phyloP scores from a whole-genome alignment of 53 echinoderm and acorn worm genomes.

The Henricia sp. region DNA sequence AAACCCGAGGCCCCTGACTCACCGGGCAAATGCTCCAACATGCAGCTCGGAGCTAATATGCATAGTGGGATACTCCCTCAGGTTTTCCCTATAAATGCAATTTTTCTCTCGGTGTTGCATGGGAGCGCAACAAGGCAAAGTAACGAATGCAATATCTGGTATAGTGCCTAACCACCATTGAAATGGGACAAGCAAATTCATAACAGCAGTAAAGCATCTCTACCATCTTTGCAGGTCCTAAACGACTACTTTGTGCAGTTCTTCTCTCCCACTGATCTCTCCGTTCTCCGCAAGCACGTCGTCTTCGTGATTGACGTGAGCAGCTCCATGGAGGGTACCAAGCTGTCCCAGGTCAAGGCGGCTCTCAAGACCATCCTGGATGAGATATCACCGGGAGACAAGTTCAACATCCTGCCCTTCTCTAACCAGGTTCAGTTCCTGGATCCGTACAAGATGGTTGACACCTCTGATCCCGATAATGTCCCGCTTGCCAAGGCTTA shows the following conservation, averaged over 20 bases:
- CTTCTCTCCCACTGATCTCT: constrained; percentile 85
- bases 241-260: constrained; percentile 90
- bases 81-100: no score
- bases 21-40: no score
- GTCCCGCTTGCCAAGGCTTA: constrained; percentile 74
- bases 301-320: constrained; percentile 95
- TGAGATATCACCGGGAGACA: constrained; percentile 88
- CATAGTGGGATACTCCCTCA: no score
- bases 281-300: constrained; percentile 88
- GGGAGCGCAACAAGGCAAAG: no score
- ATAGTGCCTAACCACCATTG: no score
- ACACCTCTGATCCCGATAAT: constrained; percentile 57
- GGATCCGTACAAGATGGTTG: constrained; percentile 81
- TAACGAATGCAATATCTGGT: no score
- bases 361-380: constrained; percentile 91
- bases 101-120: no score
- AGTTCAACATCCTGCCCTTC: constrained; percentile 97
- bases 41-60: no score
- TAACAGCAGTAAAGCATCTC: no score
- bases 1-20: no score
- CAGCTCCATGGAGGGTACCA: constrained; percentile 91
- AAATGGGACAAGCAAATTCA: no score
- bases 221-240: constrained; percentile 56
- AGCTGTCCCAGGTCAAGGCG: constrained; percentile 83
- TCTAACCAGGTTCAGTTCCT: constrained; percentile 81